Conservation (phyloP, 2,797 vertebrate species). For the Poecilia picta region DNA sequence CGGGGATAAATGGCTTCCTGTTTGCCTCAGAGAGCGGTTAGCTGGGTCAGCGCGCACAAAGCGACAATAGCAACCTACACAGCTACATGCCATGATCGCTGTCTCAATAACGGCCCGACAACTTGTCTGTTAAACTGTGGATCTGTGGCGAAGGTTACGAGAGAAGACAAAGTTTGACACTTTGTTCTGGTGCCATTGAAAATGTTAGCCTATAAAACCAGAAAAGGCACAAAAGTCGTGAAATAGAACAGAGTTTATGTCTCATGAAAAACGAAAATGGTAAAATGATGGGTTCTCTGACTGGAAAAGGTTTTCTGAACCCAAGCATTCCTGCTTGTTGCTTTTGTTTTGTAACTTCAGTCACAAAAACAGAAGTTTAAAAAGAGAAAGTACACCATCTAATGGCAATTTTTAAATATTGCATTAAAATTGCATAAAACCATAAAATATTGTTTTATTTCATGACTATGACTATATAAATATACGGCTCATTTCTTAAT, state of each 20-base stretch:
- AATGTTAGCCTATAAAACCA: not conserved
- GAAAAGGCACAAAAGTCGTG: not conserved
- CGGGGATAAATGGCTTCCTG: conserved; percentile 72
- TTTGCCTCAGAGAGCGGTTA: conserved; percentile 57
- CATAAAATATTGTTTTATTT: too few relatives aligned
- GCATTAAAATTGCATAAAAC: too few relatives aligned
- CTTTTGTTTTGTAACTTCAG: not conserved
- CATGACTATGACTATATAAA: too few relatives aligned
- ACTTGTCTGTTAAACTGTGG: conserved; percentile 22
- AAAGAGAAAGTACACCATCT: not conserved
- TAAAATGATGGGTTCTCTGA: not conserved
- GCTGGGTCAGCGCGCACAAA: conserved; percentile 60
- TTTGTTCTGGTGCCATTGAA: conserved; percentile 41
- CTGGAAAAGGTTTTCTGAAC: not conserved
- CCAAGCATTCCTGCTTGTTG: not conserved
- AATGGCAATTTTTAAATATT: not conserved
- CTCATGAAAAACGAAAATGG: not conserved
- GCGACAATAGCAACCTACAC: conserved; percentile 41
- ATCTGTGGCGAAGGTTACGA: not conserved
- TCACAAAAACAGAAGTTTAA: not conserved
- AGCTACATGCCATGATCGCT: conserved; percentile 30
- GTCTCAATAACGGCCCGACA: conserved; percentile 31
- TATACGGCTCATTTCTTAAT: too few relatives aligned
- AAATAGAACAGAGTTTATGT: not conserved
- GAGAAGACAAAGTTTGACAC: conserved; percentile 20